A percentile compares a stretch with the other conserved stretches of the same genome.
Conservation (phyloP, 2,888 invertebrate species). For the Zaprionus obscuricornis region DNA sequence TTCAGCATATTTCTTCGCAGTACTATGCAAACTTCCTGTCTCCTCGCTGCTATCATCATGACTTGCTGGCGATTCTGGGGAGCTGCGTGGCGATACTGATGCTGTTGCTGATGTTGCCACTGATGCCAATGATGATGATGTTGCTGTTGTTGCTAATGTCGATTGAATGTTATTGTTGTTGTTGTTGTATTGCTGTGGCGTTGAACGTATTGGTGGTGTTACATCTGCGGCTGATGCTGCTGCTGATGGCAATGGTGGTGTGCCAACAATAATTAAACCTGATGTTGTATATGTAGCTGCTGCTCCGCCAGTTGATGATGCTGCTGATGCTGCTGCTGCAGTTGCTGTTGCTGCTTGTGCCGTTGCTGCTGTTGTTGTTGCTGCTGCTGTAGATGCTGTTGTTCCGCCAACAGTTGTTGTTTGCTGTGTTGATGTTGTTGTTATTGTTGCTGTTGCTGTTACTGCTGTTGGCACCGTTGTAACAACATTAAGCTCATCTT, state of each 20-base stretch:
- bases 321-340: background rate
- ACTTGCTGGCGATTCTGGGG: conserved; percentile 81
- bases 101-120: background rate
- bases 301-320: background rate
- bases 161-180: background rate
- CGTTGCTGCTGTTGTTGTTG: background rate
- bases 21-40: conserved; percentile 64
- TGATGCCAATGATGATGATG: background rate
- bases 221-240: conserved; percentile 1
- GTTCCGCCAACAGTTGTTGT: background rate
- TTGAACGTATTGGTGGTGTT: conserved; percentile 2
- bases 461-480: background rate
- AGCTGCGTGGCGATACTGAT: conserved; percentile 69
- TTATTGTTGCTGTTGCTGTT: conserved; percentile 4
- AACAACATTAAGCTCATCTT: conserved; percentile 34
- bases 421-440: background rate
- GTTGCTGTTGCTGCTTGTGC: background rate
- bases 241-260: conserved; percentile 35
- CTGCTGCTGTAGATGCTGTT: conserved; percentile 6
- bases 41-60: conserved; percentile 83
- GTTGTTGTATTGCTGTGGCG: background rate
- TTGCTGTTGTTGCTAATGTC: conserved; percentile 13
- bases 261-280: conserved; percentile 25
- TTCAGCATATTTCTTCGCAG: conserved; percentile 76
- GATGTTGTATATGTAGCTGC: conserved; percentile 8